Evolutionary conservation across 2,113 vertebrate species (phyloP).

Genomic region (Rutilus rutilus): DNA sequence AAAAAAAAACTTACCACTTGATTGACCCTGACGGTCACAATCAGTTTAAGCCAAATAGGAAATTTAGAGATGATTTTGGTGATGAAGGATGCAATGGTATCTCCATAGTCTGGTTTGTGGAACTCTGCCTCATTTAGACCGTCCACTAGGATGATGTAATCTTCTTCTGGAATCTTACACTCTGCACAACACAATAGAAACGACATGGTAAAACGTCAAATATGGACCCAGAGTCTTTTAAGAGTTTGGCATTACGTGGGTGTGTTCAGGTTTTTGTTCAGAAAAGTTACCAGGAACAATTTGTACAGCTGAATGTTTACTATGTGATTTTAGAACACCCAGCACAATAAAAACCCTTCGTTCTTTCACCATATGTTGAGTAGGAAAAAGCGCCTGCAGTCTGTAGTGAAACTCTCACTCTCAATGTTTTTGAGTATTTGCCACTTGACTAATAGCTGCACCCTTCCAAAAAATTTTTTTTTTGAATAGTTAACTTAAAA

Average conservation of each 20-base stretch:
- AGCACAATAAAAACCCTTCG: background rate
- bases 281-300: background rate
- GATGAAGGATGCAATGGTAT: slow-evolving; percentile 95
- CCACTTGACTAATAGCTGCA: slow-evolving; percentile 14
- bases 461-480: background rate
- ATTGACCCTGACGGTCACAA: slow-evolving; percentile 92
- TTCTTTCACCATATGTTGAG: slow-evolving; percentile 26
- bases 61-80: slow-evolving; percentile 88
- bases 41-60: slow-evolving; percentile 92
- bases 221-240: background rate
- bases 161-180: slow-evolving; percentile 89
- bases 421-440: background rate
- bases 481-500: background rate
- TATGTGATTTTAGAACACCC: slow-evolving; percentile 1
- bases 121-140: slow-evolving; percentile 98
- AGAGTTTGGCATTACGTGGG: slow-evolving; percentile 11
- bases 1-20: slow-evolving; percentile 82
- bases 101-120: slow-evolving; percentile 97
- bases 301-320: background rate
- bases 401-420: slow-evolving; percentile 19
- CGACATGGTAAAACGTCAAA: background rate
- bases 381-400: slow-evolving; percentile 12
- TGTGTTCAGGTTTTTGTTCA: background rate
- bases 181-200: slow-evolving; percentile 74
- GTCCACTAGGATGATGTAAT: slow-evolving; percentile 94